Conservation (phyloP, 2,888 invertebrate genomes). For the Acanthoscelides obtectus region DNA sequence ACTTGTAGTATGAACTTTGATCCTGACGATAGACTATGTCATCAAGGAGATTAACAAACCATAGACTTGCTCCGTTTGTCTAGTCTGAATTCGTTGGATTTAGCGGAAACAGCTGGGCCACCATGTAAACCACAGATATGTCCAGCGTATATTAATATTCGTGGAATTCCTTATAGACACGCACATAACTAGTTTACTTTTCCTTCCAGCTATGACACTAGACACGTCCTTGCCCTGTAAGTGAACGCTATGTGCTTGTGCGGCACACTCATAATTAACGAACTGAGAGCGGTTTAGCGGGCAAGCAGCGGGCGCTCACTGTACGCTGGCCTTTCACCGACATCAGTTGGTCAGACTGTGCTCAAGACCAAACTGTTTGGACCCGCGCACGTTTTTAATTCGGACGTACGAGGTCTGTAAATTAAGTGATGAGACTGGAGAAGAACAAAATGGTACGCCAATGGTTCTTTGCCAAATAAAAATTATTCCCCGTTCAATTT, state of each 20-base stretch:
- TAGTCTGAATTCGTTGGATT: too few species aligned
- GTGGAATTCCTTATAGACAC: background rate
- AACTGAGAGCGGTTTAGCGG: background rate
- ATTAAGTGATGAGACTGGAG: too few species aligned
- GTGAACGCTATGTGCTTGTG: background rate
- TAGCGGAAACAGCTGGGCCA: background rate
- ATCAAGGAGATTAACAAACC: too few species aligned
- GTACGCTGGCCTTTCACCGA: background rate
- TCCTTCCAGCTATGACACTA: background rate
- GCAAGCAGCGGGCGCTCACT: background rate
- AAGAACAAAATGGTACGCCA: too few species aligned
- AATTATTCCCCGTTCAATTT: too few species aligned
- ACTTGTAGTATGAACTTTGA: too few species aligned
- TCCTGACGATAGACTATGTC: too few species aligned
- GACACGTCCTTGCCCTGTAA: background rate
- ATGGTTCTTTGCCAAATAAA: too few species aligned
- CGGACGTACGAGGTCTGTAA: too few species aligned
- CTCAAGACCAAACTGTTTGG: background rate
- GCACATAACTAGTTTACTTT: background rate
- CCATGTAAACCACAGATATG: background rate
- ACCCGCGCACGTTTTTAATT: background rate
- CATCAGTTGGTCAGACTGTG: background rate
- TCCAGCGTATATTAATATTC: background rate
- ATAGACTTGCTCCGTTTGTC: too few species aligned
- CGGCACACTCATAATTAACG: background rate